These are phyloP conservation scores for Kryptopterus vitreolus DNA, from an alignment of 2,797 vertebrate species.

Conservation along the genomic window DNA sequence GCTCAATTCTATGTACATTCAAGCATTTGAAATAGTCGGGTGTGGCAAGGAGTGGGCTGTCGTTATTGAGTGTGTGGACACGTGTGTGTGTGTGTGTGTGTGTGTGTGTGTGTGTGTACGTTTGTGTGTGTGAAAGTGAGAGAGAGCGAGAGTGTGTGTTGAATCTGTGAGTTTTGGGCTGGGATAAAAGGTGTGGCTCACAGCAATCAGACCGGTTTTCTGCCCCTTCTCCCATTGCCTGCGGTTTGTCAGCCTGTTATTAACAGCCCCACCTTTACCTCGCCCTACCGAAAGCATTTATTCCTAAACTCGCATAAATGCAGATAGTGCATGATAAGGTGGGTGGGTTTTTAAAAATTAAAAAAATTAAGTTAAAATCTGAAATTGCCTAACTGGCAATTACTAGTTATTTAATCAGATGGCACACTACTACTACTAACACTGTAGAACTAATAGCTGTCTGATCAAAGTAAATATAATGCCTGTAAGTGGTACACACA, in stretches of 20 bases:
- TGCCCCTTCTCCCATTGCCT: slow-evolving; percentile 27
- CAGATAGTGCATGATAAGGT: background rate
- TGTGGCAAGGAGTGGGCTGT: slow-evolving; percentile 22
- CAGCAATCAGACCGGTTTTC: slow-evolving; percentile 53
- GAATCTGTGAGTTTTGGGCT: slow-evolving; percentile 39
- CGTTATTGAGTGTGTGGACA: background rate
- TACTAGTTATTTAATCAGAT: background rate
- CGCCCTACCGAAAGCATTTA: slow-evolving; percentile 31
- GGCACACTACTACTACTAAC: background rate
- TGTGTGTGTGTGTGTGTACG: background rate
- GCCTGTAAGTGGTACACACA: background rate
- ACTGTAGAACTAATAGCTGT: background rate
- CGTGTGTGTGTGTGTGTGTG: background rate
- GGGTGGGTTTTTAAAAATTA: background rate
- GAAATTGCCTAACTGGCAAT: background rate
- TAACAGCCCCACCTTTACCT: slow-evolving; percentile 42
- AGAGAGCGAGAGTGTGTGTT: slow-evolving; percentile 8
- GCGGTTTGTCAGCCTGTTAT: slow-evolving; percentile 41
- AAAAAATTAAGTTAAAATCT: no score
- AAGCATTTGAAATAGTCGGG: slow-evolving; percentile 29
- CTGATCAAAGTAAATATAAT: background rate
- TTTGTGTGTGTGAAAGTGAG: background rate
- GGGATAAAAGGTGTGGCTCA: slow-evolving; percentile 43
- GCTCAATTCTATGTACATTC: background rate
- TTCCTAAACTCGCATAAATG: background rate